Conservation (phyloP, 2,113 vertebrate species). For the Anser brachyrhynchus region DNA sequence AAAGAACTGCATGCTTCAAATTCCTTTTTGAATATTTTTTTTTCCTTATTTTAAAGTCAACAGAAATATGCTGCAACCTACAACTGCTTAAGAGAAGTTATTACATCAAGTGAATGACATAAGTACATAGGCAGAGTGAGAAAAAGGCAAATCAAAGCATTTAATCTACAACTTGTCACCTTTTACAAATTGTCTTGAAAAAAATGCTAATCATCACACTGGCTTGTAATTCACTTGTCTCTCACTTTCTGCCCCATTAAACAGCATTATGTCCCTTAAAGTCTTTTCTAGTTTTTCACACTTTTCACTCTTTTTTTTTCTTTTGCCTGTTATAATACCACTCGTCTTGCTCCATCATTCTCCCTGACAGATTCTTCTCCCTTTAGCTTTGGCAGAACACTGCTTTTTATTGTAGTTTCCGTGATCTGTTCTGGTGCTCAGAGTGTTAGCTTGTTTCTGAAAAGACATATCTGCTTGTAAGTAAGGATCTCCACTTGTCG, state of each 20-base stretch:
- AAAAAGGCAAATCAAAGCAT: neutral
- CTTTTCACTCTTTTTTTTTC: neutral
- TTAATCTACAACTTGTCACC: neutral
- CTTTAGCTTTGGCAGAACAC: neutral
- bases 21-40: neutral
- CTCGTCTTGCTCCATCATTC: neutral
- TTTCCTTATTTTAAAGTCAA: neutral
- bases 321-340: neutral
- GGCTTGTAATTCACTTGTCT: neutral
- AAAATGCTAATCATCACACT: conserved; percentile 3
- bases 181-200: neutral
- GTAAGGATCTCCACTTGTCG: neutral
- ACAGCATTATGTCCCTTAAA: neutral
- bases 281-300: neutral
- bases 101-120: neutral
- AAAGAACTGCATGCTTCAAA: neutral
- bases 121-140: neutral
- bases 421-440: neutral
- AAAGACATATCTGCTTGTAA: neutral
- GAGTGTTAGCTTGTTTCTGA: conserved; percentile 1
- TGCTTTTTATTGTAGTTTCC: neutral
- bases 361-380: neutral
- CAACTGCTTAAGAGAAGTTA: neutral
- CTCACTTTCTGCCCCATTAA: conserved; percentile 22
- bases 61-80: neutral